Evolutionary conservation across 2,797 vertebrate genomes (phyloP), one percentile per base, ranked within the genome.

Genomic region (Chromobotia macracanthus): DNA sequence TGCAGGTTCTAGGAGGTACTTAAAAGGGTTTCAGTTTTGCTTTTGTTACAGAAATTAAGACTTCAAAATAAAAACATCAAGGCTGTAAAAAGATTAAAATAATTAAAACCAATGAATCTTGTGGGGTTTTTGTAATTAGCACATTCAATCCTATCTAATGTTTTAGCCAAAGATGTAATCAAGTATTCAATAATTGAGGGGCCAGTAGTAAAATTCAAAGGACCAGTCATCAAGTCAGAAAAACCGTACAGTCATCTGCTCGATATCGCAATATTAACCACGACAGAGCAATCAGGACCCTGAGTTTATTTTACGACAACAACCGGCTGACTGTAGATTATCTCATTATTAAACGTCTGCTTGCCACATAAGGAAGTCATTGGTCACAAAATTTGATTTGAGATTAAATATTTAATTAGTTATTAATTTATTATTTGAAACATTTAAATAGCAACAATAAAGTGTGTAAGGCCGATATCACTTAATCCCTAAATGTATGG

Each of bases 91-190:
- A 15, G 25, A 61, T 61, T 61, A 15, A 61, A 60, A 61, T 31
- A 16, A 61, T 28, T 61, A 16, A 25, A 23, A 13, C 13, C 23
- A 61, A 8, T 61, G 28, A 16, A 61, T 61, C 25, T 61, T 15
- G 58, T 31, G 58, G 58, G 58, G 3, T 58, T 55, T 61, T 28
- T 28, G 25, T 31, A 28, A 61, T 61, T 61, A 61, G 28, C 58
- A 16, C 23, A 28, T 31, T 8, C 5, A 13, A 15, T 61, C 58
- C 58, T 25, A 61, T 61, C 12, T 25, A 15, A 58, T 25, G 55
- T 15, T 23, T 58, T 10, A 25, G 55, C 3, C 13, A 7, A 15
- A 61, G 23, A 61, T 31, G 58, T 61, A 31, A 61, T 61, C 23
- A 28, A 28, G 31, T 28, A 60, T 60, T 25, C 23, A 25, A 60